These are phyloP conservation scores for Drosophila ironensis DNA, from an alignment of 1,140 invertebrate species.

Conservation along the genomic window DNA sequence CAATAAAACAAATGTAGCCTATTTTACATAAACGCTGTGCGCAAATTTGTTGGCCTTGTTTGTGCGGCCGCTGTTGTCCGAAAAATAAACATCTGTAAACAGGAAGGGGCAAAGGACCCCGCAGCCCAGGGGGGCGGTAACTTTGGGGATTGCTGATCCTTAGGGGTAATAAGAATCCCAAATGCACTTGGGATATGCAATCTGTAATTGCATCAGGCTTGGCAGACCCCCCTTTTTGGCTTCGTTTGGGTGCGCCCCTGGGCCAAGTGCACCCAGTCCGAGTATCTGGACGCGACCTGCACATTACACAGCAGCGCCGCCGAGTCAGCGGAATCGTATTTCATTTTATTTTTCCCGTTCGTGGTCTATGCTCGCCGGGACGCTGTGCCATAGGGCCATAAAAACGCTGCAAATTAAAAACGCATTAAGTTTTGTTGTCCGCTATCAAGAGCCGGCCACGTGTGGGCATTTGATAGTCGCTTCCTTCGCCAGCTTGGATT, in stretches of 20 bases:
- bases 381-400: conserved; percentile 35
- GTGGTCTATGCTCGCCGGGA: conserved; percentile 2
- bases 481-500: conserved; percentile 3
- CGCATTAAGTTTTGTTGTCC: conserved; percentile 56
- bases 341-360: conserved; percentile 12
- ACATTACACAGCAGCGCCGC: conserved; percentile 32
- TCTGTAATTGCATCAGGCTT: background rate
- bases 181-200: too few relatives aligned
- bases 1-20: conserved; percentile 77
- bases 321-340: conserved; percentile 54
- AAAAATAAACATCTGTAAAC: conserved; percentile 45
- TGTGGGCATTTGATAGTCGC: conserved; percentile 46
- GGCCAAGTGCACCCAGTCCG: background rate
- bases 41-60: conserved; percentile 63
- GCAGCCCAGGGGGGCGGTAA: conserved; percentile 9
- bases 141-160: too few relatives aligned
- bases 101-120: background rate
- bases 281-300: conserved; percentile 30
- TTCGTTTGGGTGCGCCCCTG: too few relatives aligned
- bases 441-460: conserved; percentile 47
- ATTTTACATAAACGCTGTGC: conserved; percentile 77
- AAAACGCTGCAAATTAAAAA: conserved; percentile 69
- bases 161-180: too few relatives aligned
- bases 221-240: too few relatives aligned
- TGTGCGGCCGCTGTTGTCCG: conserved; percentile 37